Conservation (phyloP, 2,113 vertebrate species). For the Silurus glanis region DNA sequence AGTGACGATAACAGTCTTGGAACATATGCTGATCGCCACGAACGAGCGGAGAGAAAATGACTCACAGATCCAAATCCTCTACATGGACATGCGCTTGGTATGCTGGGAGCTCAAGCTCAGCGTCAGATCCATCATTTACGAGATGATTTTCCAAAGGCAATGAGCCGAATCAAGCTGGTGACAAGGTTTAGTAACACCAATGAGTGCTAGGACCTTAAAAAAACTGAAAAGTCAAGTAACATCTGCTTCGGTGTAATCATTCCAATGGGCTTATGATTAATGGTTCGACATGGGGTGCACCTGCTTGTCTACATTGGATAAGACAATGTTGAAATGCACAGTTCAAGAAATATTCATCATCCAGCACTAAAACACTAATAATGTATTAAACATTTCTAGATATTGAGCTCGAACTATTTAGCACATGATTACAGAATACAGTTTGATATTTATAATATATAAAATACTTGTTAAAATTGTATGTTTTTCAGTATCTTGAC, state of each 20-base stretch:
- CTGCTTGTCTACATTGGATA: not conserved
- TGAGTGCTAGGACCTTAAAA: not conserved
- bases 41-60: constrained; percentile 16
- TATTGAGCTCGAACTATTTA: constrained; percentile 1
- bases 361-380: not conserved
- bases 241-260: constrained; percentile 21
- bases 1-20: constrained; percentile 11
- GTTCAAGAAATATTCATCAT: not conserved
- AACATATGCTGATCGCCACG: constrained; percentile 42
- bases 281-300: not conserved
- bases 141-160: constrained; percentile 19
- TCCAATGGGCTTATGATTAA: constrained; percentile 36
- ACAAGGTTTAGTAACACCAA: not conserved
- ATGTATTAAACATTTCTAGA: not conserved
- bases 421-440: not conserved
- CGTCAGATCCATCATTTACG: not conserved
- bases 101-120: not conserved
- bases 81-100: not conserved
- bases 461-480: not conserved
- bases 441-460: not conserved
- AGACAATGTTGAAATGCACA: not conserved
- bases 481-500: not conserved
- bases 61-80: constrained; percentile 4
- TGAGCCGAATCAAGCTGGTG: constrained; percentile 4
- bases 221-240: constrained; percentile 23